Base-by-base conservation (phyloP, 2,113 vertebrate genomes). In the Oreotrochilus melanogaster region DNA sequence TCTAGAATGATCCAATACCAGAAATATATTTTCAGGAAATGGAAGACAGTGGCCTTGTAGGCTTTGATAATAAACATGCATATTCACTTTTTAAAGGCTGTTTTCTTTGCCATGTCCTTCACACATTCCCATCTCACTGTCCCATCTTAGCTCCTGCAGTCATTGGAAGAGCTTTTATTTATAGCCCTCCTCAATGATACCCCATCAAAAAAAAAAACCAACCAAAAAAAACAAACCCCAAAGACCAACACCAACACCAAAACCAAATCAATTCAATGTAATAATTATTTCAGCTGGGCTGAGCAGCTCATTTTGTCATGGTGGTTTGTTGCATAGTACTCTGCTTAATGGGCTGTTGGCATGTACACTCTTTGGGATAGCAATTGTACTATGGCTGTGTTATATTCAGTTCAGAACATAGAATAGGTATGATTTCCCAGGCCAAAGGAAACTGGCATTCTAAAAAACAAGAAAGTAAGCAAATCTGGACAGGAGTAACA, bases 381-480 rank as follows among this genome's bases (percentile, higher is more conserved):
- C 0, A 1, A 7, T 42, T 66, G 22, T 71, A 18, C 31, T 76
- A 11, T 5, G 1, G 16, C 35, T 33, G 5, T 37, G n/a, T 18
- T 27, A 21, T 12, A 27, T n/a, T 78, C n/a, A 33, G 35, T 35
- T 66, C 37, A 61, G 33, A 71, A 13, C 37, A 42, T 2, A 80
- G 62, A 23, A 5, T 10, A 58, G 9, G 21, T 47, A 62, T 19
- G 73, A 67, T 57, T 78, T 67, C 15, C 42, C 42, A 51, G 25
- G 42, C 21, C 35, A 78, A 78, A 31, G 35, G 14, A 58, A 70
- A 51, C 4, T 16, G 10, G n/a, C 5, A n/a, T 47, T 47, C 45
- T 47, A 47, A 47, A 47, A 47, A 47, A 47, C 10, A 39, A 39
- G 45, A 47, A 19, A 47, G 45, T 47, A 47, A 21, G 45, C 45